Conservation (phyloP, 2,888 invertebrate species). For the Atrina japonica region DNA sequence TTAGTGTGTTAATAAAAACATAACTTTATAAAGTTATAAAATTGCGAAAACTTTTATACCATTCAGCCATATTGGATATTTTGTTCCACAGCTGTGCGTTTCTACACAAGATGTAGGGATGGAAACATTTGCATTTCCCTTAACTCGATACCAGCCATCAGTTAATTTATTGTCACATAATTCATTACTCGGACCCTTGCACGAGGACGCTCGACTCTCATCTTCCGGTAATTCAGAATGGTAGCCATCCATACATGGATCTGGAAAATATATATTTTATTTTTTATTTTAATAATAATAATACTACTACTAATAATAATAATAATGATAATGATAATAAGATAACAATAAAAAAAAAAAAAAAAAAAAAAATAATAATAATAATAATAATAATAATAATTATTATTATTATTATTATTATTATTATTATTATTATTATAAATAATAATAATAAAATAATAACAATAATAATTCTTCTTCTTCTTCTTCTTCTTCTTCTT, state of each 20-base stretch:
- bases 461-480: too few species aligned
- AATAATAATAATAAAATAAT: too few species aligned
- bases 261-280: not conserved
- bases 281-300: too few species aligned
- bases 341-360: too few species aligned
- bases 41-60: not conserved
- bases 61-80: not conserved
- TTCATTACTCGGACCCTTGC: not conserved
- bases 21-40: not conserved
- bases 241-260: slow-evolving; percentile 1
- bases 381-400: too few species aligned
- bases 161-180: not conserved
- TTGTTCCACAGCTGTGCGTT: not conserved
- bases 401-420: too few species aligned
- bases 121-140: slow-evolving; percentile 1
- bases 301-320: too few species aligned
- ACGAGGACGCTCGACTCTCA: not conserved
- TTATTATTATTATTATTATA: too few species aligned
- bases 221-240: not conserved
- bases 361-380: too few species aligned
- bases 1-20: not conserved
- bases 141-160: not conserved
- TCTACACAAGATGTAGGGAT: slow-evolving; percentile 13
- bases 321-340: too few species aligned
- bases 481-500: too few species aligned